A percentile compares a stretch with the other conserved stretches of the same genome.
Conservation (phyloP, 2,888 invertebrate genomes). For the Patella caerulea region DNA sequence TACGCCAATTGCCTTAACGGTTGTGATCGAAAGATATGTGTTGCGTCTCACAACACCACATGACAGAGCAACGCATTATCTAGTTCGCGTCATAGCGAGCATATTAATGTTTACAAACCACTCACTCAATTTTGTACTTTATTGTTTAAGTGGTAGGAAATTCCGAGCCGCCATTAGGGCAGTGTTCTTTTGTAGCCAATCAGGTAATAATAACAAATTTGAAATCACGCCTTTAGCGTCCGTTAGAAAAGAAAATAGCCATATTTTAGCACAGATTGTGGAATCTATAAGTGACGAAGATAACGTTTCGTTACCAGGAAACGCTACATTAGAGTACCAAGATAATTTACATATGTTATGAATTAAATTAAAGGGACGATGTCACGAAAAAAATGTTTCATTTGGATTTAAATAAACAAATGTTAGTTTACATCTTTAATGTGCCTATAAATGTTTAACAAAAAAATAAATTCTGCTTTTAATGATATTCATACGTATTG, state of each 20-base stretch:
- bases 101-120: constrained; percentile 40
- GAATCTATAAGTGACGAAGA: constrained; percentile 1
- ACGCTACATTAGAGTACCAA: too few relatives aligned
- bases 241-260: neutral
- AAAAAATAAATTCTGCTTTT: too few relatives aligned
- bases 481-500: too few relatives aligned
- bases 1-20: constrained; percentile 29
- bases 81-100: constrained; percentile 28
- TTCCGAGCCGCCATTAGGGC: constrained; percentile 28
- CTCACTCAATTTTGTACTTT: constrained; percentile 34
- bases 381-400: too few relatives aligned
- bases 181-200: constrained; percentile 9
- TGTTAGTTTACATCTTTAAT: too few relatives aligned
- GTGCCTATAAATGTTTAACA: too few relatives aligned
- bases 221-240: neutral
- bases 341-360: too few relatives aligned
- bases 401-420: too few relatives aligned
- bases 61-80: constrained; percentile 22
- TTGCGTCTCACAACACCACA: constrained; percentile 21
- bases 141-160: constrained; percentile 32
- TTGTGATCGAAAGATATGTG: constrained; percentile 28
- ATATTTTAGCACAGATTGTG: too few relatives aligned
- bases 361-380: too few relatives aligned
- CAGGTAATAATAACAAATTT: neutral
- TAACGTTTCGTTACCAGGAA: neutral